Conservation (phyloP, 2,888 invertebrate genomes). For the Noctua pronuba region DNA sequence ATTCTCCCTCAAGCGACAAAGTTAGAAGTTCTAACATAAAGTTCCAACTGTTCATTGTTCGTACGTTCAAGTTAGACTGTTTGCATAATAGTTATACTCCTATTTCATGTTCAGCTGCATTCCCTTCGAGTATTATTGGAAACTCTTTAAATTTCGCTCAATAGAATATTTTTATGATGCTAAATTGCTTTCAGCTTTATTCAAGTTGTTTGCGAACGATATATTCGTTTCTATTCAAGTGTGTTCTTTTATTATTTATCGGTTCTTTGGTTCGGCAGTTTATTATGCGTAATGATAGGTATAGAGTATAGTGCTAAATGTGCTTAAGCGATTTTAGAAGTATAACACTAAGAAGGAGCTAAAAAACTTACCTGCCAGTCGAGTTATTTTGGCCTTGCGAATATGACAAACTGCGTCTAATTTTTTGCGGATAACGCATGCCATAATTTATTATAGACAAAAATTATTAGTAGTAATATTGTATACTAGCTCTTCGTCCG, state of each 20-base stretch:
- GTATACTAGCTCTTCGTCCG: constrained; percentile 12
- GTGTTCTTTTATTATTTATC: constrained; percentile 46
- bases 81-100: constrained; percentile 86
- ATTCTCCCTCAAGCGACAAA: constrained; percentile 69
- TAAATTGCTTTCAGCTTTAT: constrained; percentile 58
- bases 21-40: constrained; percentile 79
- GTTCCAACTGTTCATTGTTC: constrained; percentile 79
- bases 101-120: constrained; percentile 79
- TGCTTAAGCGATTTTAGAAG: constrained; percentile 13
- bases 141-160: constrained; percentile 74
- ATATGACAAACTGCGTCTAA: constrained; percentile 41
- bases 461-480: constrained; percentile 18
- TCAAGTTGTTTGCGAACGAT: constrained; percentile 53
- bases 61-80: constrained; percentile 77
- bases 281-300: constrained; percentile 42
- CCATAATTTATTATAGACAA: constrained; percentile 29
- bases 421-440: constrained; percentile 37
- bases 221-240: constrained; percentile 55
- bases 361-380: constrained; percentile 44
- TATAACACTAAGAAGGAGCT: constrained; percentile 22
- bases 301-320: constrained; percentile 8
- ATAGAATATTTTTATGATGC: constrained; percentile 74
- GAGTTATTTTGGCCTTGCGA: constrained; percentile 48
- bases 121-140: constrained; percentile 77
- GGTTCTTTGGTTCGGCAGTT: constrained; percentile 27